Evolutionary conservation across 2,888 invertebrate species (phyloP).

Genomic region (Chrysotoxum bicinctum): DNA sequence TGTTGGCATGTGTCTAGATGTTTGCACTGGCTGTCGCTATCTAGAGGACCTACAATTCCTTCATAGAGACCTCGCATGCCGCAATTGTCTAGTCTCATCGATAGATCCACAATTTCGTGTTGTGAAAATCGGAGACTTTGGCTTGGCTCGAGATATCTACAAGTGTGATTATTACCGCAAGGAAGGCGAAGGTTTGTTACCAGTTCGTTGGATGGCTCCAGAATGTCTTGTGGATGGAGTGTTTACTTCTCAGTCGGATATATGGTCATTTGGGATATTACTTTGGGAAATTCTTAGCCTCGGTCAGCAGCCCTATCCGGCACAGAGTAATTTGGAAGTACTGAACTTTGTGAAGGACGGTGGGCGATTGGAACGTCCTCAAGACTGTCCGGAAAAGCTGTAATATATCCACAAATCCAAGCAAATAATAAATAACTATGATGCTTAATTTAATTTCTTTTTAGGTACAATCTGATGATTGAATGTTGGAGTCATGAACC

Average conservation of each 20-base stretch:
- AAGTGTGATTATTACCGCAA: constrained; percentile 98
- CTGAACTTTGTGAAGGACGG: constrained; percentile 93
- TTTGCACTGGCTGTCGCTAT: constrained; percentile 96
- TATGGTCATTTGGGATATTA: constrained; percentile 96
- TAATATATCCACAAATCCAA: constrained; percentile 78
- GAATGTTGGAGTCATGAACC: constrained; percentile 94
- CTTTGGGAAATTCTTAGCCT: constrained; percentile 98
- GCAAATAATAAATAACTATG: background rate
- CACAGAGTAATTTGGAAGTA: constrained; percentile 95
- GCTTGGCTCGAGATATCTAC: constrained; percentile 97
- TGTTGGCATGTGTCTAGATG: constrained; percentile 96
- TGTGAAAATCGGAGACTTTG: constrained; percentile 96
- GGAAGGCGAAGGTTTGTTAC: constrained; percentile 94
- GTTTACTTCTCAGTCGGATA: constrained; percentile 97
- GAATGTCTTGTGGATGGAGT: constrained; percentile 97
- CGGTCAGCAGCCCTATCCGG: constrained; percentile 98
- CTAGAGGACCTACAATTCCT: constrained; percentile 98
- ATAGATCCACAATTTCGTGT: constrained; percentile 84
- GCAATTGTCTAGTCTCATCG: constrained; percentile 96
- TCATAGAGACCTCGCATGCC: constrained; percentile 96
- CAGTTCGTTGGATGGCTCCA: constrained; percentile 99
- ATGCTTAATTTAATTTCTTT: constrained; percentile 71
- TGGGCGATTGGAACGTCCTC: constrained; percentile 91
- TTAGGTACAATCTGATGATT: constrained; percentile 90
- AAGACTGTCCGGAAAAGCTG: constrained; percentile 91